Evolutionary conservation across 2,113 vertebrate species (phyloP).

Genomic region (Falcunculus frontatus): DNA sequence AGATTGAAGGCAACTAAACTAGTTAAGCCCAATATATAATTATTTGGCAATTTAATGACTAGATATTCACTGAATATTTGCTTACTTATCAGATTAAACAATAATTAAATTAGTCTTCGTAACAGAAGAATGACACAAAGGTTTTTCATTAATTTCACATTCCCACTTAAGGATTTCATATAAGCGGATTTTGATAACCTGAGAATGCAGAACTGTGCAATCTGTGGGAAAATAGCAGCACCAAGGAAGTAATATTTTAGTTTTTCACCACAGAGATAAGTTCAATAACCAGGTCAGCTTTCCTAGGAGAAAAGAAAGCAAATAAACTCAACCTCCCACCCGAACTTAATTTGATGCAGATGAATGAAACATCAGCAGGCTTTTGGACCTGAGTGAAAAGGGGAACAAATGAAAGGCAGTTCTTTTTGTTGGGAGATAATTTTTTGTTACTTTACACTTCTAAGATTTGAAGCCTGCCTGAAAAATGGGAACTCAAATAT

Average conservation of each 20-base stretch:
- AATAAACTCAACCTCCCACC: background rate
- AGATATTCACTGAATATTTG: background rate
- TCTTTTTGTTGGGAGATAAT: background rate
- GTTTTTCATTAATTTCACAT: background rate
- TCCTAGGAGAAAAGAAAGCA: conserved; percentile 31
- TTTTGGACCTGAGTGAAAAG: conserved; percentile 41
- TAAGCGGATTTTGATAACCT: background rate
- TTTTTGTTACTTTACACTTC: background rate
- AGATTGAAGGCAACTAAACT: background rate
- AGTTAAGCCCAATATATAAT: background rate
- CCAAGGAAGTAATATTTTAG: background rate
- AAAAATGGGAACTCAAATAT: background rate
- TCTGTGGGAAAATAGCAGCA: conserved; percentile 54
- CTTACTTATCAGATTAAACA: background rate
- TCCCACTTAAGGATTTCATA: background rate
- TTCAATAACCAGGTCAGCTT: conserved; percentile 62
- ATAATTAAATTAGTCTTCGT: background rate
- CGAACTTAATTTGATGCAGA: conserved; percentile 40
- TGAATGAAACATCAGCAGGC: conserved; percentile 63
- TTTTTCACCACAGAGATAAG: background rate
- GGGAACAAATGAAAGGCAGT: conserved; percentile 5
- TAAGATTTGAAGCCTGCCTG: background rate
- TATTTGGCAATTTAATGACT: background rate
- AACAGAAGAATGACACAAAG: background rate
- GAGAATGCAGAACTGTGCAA: background rate